A percentile compares a stretch with the other conserved stretches of the same genome.
Evolutionary conservation across 1,140 invertebrate genomes (phyloP).

Genomic region (Magallana ariakensis): DNA sequence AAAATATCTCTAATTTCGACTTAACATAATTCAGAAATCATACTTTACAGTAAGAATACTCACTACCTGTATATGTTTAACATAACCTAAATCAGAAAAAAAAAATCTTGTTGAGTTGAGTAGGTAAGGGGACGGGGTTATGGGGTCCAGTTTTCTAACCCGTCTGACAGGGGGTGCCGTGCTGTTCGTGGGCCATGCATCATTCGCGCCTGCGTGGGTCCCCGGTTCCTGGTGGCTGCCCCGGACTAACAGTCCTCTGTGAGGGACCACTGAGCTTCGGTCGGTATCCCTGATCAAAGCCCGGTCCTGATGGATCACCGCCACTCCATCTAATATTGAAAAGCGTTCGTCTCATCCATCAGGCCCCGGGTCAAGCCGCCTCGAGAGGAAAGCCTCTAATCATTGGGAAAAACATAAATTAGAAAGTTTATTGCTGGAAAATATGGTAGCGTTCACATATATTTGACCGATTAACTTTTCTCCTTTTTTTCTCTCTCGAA

Average conservation of each 20-base stretch:
- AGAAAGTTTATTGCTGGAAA: slow-evolving; percentile 9
- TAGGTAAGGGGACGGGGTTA: too few species aligned
- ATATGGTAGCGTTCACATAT: background rate
- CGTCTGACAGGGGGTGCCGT: too few species aligned
- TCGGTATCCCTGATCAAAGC: background rate
- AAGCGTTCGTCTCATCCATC: slow-evolving; percentile 21
- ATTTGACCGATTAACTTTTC: background rate
- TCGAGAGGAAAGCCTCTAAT: background rate
- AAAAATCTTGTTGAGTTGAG: too few species aligned
- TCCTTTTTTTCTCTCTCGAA: background rate
- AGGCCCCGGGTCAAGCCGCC: slow-evolving; percentile 2
- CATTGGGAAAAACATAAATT: slow-evolving; percentile 22
- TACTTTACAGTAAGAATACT: too few species aligned
- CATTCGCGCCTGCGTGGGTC: background rate
- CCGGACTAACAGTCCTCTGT: background rate
- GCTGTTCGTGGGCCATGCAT: background rate
- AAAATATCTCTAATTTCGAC: too few species aligned
- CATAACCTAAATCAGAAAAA: too few species aligned
- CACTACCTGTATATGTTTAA: too few species aligned
- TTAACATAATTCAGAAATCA: too few species aligned
- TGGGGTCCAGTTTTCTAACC: too few species aligned
- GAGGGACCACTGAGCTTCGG: background rate
- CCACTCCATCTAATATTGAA: slow-evolving; percentile 23
- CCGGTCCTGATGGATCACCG: background rate
- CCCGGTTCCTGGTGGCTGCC: background rate